Evolutionary conservation across 2,797 vertebrate species (phyloP).

Genomic region (Hippocampus kuda): DNA sequence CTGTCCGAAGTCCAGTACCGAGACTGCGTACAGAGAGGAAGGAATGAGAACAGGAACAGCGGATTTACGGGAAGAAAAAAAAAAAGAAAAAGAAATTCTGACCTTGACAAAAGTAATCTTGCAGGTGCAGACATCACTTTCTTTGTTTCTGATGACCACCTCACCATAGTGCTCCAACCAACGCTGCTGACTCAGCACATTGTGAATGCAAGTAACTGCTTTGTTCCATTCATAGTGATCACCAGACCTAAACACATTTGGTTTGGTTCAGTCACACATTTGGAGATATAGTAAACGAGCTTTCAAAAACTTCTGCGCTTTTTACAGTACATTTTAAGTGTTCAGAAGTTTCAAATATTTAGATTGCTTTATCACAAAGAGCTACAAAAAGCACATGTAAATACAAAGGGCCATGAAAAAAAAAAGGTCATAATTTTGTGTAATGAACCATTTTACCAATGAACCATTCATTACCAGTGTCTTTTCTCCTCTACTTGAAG

Average conservation of each 20-base stretch:
- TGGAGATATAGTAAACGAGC: too few species aligned
- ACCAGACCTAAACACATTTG: slow-evolving; percentile 60
- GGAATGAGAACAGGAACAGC: background rate
- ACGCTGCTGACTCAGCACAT: slow-evolving; percentile 82
- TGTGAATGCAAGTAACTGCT: slow-evolving; percentile 87
- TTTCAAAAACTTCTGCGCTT: too few species aligned
- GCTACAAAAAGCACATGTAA: too few species aligned
- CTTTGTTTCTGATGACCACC: slow-evolving; percentile 77
- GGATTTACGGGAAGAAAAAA: background rate
- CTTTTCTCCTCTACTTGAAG: too few species aligned
- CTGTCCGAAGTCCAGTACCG: slow-evolving; percentile 76
- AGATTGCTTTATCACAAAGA: too few species aligned
- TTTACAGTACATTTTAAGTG: too few species aligned
- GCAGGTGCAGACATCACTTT: slow-evolving; percentile 75
- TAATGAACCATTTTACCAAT: too few species aligned
- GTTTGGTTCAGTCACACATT: background rate
- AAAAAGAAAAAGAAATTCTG: background rate
- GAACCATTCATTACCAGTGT: too few species aligned
- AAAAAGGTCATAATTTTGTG: too few species aligned
- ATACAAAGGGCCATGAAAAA: too few species aligned
- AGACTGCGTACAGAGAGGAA: slow-evolving; percentile 55
- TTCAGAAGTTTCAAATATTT: too few species aligned
- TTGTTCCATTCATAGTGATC: slow-evolving; percentile 96
- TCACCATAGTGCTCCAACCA: slow-evolving; percentile 93
- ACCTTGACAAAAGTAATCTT: slow-evolving; percentile 91